A percentile compares a stretch with the other conserved stretches of the same genome.
These are phyloP conservation scores for Muscicapa striata DNA, from an alignment of 2,797 vertebrate species.

Conservation along the genomic window DNA sequence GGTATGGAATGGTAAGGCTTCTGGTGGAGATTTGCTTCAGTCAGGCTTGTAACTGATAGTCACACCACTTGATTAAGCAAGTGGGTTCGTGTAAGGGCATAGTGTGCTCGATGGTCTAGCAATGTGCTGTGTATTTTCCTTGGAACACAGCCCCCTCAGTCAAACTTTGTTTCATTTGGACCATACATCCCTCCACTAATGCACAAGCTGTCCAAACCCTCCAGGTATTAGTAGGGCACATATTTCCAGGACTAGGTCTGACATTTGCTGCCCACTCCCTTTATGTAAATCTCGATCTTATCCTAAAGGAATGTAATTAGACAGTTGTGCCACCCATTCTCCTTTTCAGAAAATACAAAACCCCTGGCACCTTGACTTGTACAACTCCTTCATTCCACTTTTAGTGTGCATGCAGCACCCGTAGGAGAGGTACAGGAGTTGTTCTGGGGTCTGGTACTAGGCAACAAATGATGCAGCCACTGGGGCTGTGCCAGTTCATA, in stretches of 20 bases:
- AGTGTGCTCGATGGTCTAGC: not conserved
- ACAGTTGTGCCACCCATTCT: not conserved
- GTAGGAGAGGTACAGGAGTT: not conserved
- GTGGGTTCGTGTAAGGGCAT: not conserved
- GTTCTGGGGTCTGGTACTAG: not conserved
- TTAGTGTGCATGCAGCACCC: not conserved
- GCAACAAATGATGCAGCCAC: not conserved
- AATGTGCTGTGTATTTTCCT: conserved; percentile 5
- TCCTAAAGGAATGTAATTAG: not conserved
- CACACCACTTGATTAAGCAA: not conserved
- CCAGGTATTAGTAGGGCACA: not conserved
- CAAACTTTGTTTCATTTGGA: conserved; percentile 3
- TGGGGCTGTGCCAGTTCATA: not conserved
- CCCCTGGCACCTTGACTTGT: accelerated
- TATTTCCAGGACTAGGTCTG: not conserved
- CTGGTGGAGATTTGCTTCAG: not conserved
- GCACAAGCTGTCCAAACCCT: not conserved
- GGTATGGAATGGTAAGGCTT: not conserved
- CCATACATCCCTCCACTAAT: not conserved
- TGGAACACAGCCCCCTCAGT: not conserved
- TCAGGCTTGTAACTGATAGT: not conserved
- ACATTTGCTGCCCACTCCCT: not conserved
- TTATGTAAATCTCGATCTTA: not conserved
- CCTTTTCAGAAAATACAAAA: not conserved
- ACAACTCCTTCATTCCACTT: not conserved